Evolutionary conservation across 2,113 vertebrate genomes (phyloP).

Genomic region (Rhinogobius similis): DNA sequence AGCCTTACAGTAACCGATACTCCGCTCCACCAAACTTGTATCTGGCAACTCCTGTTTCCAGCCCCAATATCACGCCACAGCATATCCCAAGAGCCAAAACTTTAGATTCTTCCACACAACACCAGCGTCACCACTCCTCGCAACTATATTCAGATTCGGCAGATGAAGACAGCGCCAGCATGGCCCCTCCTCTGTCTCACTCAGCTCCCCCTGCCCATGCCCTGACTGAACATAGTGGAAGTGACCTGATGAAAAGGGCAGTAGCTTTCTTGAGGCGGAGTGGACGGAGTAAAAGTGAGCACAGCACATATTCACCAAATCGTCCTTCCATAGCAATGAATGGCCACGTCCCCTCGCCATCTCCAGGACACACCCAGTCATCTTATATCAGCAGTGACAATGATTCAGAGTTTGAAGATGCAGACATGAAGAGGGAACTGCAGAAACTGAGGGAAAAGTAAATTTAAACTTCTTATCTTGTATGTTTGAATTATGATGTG

Average conservation of each 20-base stretch:
- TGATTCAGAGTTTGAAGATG: constrained; percentile 94
- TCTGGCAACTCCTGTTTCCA: constrained; percentile 76
- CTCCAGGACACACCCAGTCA: constrained; percentile 56
- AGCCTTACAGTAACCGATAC: constrained; percentile 74
- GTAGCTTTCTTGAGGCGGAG: constrained; percentile 88
- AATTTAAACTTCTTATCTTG: not conserved
- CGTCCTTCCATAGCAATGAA: constrained; percentile 78
- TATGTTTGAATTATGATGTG: not conserved
- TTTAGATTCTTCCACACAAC: constrained; percentile 65
- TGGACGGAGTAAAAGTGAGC: constrained; percentile 79
- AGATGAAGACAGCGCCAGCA: constrained; percentile 80
- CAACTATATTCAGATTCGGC: constrained; percentile 87
- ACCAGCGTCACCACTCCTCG: constrained; percentile 36
- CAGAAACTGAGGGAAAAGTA: constrained; percentile 96
- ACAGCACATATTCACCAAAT: constrained; percentile 79
- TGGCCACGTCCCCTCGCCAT: constrained; percentile 65
- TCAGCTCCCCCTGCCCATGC: constrained; percentile 65
- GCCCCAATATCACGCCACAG: constrained; percentile 72
- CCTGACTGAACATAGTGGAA: constrained; percentile 75
- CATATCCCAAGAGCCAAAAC: constrained; percentile 84
- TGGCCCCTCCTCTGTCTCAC: constrained; percentile 34
- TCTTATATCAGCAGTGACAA: constrained; percentile 98
- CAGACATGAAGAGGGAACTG: constrained; percentile 91
- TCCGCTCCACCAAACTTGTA: constrained; percentile 91
- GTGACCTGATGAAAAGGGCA: constrained; percentile 88